Conservation (phyloP, 2,797 vertebrate species). For the Pelodytes ibericus region DNA sequence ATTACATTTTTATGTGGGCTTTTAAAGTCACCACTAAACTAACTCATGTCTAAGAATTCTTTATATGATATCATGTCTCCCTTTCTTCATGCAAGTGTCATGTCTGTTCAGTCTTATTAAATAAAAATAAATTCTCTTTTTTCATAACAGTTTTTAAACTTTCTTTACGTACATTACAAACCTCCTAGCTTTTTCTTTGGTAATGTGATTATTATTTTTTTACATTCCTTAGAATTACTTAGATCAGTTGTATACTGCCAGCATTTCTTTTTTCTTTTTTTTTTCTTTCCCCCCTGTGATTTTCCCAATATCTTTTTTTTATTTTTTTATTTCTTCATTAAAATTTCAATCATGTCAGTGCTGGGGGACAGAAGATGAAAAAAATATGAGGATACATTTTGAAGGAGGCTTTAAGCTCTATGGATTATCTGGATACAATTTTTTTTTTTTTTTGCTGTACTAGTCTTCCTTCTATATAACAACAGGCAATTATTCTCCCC, state of each 20-base stretch:
- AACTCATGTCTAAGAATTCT: not conserved
- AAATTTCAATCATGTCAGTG: slow-evolving; percentile 51
- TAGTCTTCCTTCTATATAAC: slow-evolving; percentile 14
- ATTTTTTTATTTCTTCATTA: slow-evolving; percentile 52
- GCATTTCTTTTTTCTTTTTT: slow-evolving; percentile 24
- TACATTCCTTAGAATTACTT: slow-evolving; percentile 39
- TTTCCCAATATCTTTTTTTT: slow-evolving; percentile 50
- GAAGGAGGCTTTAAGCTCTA: slow-evolving; percentile 30
- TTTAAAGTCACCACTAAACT: not conserved
- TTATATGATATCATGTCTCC: not conserved
- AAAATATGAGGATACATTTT: slow-evolving; percentile 32
- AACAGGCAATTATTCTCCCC: slow-evolving; percentile 23
- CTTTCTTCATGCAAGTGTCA: slow-evolving; percentile 3
- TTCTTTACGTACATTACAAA: slow-evolving; percentile 24
- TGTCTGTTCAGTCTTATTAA: slow-evolving; percentile 12
- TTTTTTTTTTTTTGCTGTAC: slow-evolving; percentile 7
- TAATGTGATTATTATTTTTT: slow-evolving; percentile 48
- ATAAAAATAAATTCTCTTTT: slow-evolving; percentile 1
- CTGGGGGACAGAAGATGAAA: slow-evolving; percentile 40
- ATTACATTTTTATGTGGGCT: not conserved
- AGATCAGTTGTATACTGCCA: slow-evolving; percentile 30
- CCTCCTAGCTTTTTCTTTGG: slow-evolving; percentile 14
- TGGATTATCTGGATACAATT: slow-evolving; percentile 34
- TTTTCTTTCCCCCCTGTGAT: slow-evolving; percentile 19
- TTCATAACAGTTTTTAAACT: slow-evolving; percentile 21